Conservation (phyloP, 2,797 vertebrate genomes). For the Artibeus jamaicensis region DNA sequence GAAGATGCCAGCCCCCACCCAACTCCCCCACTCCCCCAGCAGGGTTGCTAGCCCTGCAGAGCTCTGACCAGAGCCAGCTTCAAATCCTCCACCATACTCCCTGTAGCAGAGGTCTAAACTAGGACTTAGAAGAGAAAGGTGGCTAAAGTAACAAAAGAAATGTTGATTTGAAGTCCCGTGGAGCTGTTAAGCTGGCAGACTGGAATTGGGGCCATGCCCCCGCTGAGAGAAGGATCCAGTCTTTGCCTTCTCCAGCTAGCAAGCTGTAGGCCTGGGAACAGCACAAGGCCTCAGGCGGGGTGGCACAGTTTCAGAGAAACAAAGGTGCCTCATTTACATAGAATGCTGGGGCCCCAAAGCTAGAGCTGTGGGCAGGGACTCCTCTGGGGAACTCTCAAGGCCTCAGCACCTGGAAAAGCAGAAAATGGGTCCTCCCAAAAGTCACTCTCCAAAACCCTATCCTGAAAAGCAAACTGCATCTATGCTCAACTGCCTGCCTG, state of each 20-base stretch:
- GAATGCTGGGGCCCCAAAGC: background rate
- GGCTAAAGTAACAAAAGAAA: background rate
- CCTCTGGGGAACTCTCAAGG: background rate
- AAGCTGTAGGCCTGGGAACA: rapidly evolving
- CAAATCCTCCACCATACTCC: background rate
- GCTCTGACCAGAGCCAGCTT: rapidly evolving
- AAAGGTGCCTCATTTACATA: background rate
- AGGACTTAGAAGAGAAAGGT: background rate
- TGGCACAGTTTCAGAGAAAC: background rate
- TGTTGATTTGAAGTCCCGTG: rapidly evolving
- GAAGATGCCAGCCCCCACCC: background rate
- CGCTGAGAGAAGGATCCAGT: background rate
- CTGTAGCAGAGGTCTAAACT: background rate
- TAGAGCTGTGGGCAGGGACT: background rate
- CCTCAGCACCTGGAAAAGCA: background rate
- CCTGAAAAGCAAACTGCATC: background rate
- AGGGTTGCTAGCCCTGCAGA: background rate
- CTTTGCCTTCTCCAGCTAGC: rapidly evolving
- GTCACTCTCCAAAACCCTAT: no score
- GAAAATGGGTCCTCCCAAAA: no score
- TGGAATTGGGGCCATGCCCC: background rate
- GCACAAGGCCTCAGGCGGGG: no score
- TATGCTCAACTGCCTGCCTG: background rate
- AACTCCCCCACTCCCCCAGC: no score
- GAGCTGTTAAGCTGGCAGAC: background rate